Conservation (phyloP, 2,113 vertebrate species). For the Hymenochirus boettgeri region DNA sequence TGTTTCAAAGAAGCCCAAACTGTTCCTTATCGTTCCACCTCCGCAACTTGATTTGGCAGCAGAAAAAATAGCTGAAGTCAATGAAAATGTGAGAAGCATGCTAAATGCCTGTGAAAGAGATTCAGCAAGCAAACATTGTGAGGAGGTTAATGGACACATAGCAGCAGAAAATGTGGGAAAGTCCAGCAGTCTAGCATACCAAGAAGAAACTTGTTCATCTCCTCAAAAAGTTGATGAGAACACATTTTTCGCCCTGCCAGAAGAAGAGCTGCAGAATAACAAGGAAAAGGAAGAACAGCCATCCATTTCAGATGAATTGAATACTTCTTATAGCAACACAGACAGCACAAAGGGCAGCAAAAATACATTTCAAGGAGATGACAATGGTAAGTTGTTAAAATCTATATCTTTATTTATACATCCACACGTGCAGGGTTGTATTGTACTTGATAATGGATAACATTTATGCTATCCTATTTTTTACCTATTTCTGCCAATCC, state of each 20-base stretch:
- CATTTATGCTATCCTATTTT: too few relatives aligned
- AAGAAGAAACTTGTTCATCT: conserved; percentile 55
- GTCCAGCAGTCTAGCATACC: conserved; percentile 53
- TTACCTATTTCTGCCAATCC: too few relatives aligned
- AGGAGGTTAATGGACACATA: conserved; percentile 44
- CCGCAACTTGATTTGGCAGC: conserved; percentile 59
- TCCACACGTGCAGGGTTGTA: too few relatives aligned
- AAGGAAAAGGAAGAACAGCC: conserved; percentile 61
- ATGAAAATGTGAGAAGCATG: conserved; percentile 46
- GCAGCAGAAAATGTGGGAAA: conserved; percentile 52
- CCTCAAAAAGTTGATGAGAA: conserved; percentile 48
- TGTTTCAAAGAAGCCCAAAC: conserved; percentile 86
- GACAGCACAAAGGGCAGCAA: conserved; percentile 55
- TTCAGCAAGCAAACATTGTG: conserved; percentile 47
- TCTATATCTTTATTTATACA: neutral
- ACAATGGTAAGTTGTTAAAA: conserved; percentile 67
- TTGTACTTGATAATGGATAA: too few relatives aligned
- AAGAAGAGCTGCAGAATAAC: conserved; percentile 50
- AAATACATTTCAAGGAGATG: conserved; percentile 62
- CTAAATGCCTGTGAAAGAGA: conserved; percentile 52
- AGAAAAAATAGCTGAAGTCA: conserved; percentile 57
- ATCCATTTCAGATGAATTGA: conserved; percentile 48
- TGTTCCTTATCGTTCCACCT: conserved; percentile 68
- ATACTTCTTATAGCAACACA: conserved; percentile 57
- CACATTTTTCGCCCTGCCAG: conserved; percentile 53